A percentile compares a stretch with the other conserved stretches of the same genome.
Evolutionary conservation across 2,888 invertebrate genomes (phyloP).

Genomic region (Ectemnius continuus): DNA sequence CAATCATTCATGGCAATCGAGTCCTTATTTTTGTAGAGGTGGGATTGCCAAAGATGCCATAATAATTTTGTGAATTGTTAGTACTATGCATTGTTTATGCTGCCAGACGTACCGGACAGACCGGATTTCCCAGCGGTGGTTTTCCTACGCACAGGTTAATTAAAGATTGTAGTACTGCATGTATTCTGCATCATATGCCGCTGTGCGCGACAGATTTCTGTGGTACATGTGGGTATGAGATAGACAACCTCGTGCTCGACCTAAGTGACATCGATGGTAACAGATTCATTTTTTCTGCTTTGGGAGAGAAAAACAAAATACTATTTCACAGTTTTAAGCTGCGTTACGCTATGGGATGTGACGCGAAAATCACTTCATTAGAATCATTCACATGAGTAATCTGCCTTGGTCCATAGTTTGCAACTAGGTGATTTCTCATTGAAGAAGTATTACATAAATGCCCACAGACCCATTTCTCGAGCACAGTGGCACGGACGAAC

Average conservation of each 20-base stretch:
- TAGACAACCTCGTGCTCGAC: slow-evolving; percentile 60
- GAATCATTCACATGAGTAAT: background rate
- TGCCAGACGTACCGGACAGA: slow-evolving; percentile 79
- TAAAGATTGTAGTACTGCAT: slow-evolving; percentile 73
- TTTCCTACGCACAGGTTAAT: slow-evolving; percentile 80
- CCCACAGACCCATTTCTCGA: slow-evolving; percentile 67
- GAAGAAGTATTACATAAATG: slow-evolving; percentile 49
- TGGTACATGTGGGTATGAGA: slow-evolving; percentile 61
- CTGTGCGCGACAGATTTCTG: slow-evolving; percentile 66
- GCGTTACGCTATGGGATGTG: too few species aligned
- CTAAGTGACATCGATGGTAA: slow-evolving; percentile 61
- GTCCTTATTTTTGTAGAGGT: slow-evolving; percentile 36
- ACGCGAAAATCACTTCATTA: background rate
- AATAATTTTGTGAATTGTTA: slow-evolving; percentile 44
- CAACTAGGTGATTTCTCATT: slow-evolving; percentile 14
- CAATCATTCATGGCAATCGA: background rate
- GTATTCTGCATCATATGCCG: slow-evolving; percentile 66
- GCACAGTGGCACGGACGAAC: slow-evolving; percentile 65
- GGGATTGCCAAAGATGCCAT: slow-evolving; percentile 24
- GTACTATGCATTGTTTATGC: slow-evolving; percentile 58
- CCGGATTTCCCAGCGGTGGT: slow-evolving; percentile 77
- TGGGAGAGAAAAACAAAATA: slow-evolving; percentile 17
- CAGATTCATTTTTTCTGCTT: slow-evolving; percentile 37
- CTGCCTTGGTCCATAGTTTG: background rate
- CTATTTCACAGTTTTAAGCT: background rate